A percentile compares a stretch with the other conserved stretches of the same genome.
These are phyloP conservation scores for Ptychobarbus kaznakovi DNA, from an alignment of 2,797 vertebrate species.

Conservation along the genomic window DNA sequence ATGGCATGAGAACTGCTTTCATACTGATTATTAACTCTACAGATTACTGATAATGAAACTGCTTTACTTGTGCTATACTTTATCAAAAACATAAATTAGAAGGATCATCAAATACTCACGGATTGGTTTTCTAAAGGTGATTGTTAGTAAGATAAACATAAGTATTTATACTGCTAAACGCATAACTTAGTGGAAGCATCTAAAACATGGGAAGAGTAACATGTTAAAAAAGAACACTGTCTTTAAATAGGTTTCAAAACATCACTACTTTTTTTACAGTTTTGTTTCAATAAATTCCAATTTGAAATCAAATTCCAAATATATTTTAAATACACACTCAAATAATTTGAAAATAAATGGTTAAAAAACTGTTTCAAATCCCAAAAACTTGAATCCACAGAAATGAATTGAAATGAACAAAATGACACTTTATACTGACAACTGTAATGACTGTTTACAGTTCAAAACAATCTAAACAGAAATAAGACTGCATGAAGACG, in stretches of 20 bases:
- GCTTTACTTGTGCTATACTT: neutral
- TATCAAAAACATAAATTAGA: neutral
- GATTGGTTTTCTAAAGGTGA: neutral
- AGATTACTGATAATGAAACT: neutral
- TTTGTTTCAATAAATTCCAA: neutral
- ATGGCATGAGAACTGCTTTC: constrained; percentile 13
- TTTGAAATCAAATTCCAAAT: neutral
- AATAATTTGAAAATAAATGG: neutral
- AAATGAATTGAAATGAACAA: neutral
- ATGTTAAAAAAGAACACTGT: neutral
- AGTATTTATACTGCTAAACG: neutral
- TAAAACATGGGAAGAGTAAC: neutral
- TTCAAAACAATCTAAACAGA: neutral
- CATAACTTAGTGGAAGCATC: neutral
- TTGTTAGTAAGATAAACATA: neutral
- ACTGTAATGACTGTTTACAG: neutral
- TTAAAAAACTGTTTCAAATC: neutral
- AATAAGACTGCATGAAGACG: neutral
- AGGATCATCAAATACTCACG: neutral
- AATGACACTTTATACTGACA: neutral
- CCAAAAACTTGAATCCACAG: no score
- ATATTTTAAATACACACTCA: neutral
- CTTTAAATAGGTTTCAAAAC: neutral
- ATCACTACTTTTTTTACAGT: neutral
- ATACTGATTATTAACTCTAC: constrained; percentile 3